Evolutionary conservation across 1,140 invertebrate species (phyloP).

Genomic region (Dinoponera quadriceps): DNA sequence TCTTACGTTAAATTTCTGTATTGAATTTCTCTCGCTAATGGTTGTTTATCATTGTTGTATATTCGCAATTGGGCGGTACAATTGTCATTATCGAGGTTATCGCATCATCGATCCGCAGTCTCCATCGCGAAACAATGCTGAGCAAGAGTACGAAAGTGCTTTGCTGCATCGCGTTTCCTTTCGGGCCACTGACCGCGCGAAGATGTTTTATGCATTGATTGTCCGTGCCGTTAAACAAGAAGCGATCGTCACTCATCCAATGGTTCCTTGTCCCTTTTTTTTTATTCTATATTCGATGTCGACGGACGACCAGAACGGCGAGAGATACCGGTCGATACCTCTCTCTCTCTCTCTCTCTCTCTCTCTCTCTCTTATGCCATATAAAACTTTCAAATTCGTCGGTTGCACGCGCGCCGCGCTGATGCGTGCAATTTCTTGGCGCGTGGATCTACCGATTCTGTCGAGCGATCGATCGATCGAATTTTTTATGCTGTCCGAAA

Average conservation of each 20-base stretch:
- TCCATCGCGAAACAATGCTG: neutral
- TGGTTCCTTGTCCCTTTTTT: slow-evolving; percentile 2
- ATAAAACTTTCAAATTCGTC: slow-evolving; percentile 65
- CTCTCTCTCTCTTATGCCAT: neutral
- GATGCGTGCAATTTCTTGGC: slow-evolving; percentile 51
- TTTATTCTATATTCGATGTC: neutral
- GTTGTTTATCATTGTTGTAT: too few relatives aligned
- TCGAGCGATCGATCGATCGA: slow-evolving; percentile 42
- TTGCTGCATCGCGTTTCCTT: neutral
- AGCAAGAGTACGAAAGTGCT: neutral
- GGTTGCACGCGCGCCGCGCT: neutral
- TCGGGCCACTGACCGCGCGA: slow-evolving; percentile 3
- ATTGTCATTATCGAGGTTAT: neutral
- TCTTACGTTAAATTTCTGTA: too few relatives aligned
- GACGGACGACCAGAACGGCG: slow-evolving; percentile 1
- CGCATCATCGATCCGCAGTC: neutral
- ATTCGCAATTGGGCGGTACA: too few relatives aligned
- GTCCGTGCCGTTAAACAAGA: slow-evolving; percentile 5
- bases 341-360: neutral
- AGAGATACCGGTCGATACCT: slow-evolving; percentile 12
- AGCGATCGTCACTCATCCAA: slow-evolving; percentile 2
- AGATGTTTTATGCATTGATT: slow-evolving; percentile 55
- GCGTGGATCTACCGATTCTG: slow-evolving; percentile 26
- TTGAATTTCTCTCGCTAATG: too few relatives aligned
- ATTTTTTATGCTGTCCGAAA: slow-evolving; percentile 58